Base-by-base conservation (phyloP, 2,888 invertebrate species). In the Dinocampus coccinellae region DNA sequence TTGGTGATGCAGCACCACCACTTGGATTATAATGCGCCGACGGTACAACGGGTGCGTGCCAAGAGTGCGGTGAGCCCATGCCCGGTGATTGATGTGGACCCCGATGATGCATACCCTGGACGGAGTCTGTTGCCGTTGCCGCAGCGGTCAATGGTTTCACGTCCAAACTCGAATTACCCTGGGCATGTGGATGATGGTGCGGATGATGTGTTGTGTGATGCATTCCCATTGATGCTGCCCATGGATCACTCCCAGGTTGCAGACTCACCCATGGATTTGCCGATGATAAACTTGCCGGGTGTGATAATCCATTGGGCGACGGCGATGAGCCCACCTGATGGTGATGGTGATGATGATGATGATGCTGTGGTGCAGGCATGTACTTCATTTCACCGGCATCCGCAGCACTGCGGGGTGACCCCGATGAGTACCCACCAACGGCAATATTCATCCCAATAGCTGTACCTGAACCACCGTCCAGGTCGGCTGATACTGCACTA, bases 341-440 rank as follows among this genome's bases (percentile, higher is more conserved):
- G 77, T 91, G 91, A 83, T 91, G 91, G 81, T 93, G 93, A 85
- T 95, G 92, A 87, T 94, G 94, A 88, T 95, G 92, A 89, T 94
- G 95, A 88, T 96, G 96, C 88, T 94, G 94, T 78, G 93, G 92
- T 80, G 93, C 93, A 75, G 91, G 90, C 91, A 95, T 92, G 89
- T 97, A 97, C 90, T 97, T 97, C 96, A 97, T 96, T 89, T 97
- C 97, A 84, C 94, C 94, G 84, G 94, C 94, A 90, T 95, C 95
- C 79, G 92, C 91, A 84, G 94, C 95, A 82, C 93, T 94, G 85
- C 95, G 92, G 87, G 95, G 95, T 90, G 95, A 95, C 89, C 93
- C 93, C 88, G 92, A 93, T 73, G 90, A 89, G 88, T 95, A 95
- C 88, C 94, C 94, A 88, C 93, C 93, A 76, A 87, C 87, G 86